phyloP scores from a whole-genome alignment of 2,797 vertebrate genomes.

The Sciurus carolinensis region DNA sequence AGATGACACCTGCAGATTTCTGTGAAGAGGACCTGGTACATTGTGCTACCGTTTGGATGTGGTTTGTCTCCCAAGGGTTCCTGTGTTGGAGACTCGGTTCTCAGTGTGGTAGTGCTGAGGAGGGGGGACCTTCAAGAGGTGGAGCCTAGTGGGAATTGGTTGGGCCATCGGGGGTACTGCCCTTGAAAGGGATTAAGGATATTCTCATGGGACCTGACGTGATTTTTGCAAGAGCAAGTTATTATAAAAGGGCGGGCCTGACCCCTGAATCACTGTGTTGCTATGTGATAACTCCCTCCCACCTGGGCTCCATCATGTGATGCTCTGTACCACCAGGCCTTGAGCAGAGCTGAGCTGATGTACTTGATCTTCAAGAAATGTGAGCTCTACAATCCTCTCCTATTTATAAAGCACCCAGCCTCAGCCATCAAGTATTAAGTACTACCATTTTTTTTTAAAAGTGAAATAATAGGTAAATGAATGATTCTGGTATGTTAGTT shows the following conservation, averaged over 20 bases:
- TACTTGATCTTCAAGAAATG: background rate
- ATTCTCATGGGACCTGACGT: background rate
- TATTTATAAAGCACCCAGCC: background rate
- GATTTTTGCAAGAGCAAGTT: background rate
- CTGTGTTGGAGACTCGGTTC: background rate
- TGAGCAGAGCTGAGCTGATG: background rate
- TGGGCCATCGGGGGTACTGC: background rate
- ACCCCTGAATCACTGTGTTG: background rate
- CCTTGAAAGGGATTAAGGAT: background rate
- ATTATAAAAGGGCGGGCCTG: background rate
- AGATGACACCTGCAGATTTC: fast-evolving
- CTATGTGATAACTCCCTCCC: background rate
- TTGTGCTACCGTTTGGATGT: too few species aligned
- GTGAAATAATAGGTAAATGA: conserved; percentile 23
- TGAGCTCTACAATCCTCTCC: background rate
- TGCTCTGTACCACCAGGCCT: background rate
- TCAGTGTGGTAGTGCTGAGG: background rate
- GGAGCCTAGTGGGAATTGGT: background rate
- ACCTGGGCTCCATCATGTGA: background rate
- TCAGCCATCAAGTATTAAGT: background rate
- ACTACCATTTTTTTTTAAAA: background rate
- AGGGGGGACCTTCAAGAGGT: background rate
- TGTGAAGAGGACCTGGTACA: background rate
- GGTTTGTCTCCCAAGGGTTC: background rate
- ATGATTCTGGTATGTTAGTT: background rate